Base-by-base conservation (phyloP, 2,888 invertebrate genomes). In the Hirtodrosophila cameraria region DNA sequence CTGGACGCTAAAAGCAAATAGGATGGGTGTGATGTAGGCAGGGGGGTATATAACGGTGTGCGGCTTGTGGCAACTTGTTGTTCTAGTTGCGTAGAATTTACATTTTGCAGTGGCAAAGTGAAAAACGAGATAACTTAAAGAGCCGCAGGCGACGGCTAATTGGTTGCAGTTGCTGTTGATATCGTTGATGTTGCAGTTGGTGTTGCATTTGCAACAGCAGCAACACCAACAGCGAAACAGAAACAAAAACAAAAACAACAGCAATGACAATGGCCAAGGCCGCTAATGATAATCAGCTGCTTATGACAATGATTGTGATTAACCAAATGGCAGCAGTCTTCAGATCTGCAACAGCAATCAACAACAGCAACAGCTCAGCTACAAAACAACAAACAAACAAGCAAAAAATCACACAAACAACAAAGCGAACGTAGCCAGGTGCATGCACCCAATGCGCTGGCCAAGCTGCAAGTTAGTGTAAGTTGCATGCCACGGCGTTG, bases 381-480 rank as follows among this genome's bases (percentile, higher is more conserved):
- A n/a, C n/a, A n/a, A 33, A 16, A 7, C 27, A 33, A 15, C 25
- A n/a, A 53, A 43, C 43, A 41, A n/a, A 25, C 39, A 54, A 35
- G 18, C 12, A 27, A 30, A 20, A 55, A n/a, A n/a, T n/a, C n/a
- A n/a, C n/a, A 27, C 31, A 46, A 31, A 23, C 20, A n/a, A 7
- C 18, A 7, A 31, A 33, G 23, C 27, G 48, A 30, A 39, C 35
- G 42, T 27, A 58, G 41, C 57, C 63, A 87, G 79, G 81, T 88
- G 75, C 68, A 79, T 86, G 75, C 77, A 83, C 83, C 73, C 70
- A 69, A n/a, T n/a, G n/a, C n/a, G n/a, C n/a, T n/a, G n/a, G n/a
- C n/a, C 5, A 23, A 39, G 64, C 25, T 54, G 46, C 61, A 46
- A 43, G 64, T 49, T 39, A n/a, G n/a, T n/a, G 50, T 50, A 46